phyloP scores from a whole-genome alignment of 2,113 vertebrate genomes.

The Penelope pileata region DNA sequence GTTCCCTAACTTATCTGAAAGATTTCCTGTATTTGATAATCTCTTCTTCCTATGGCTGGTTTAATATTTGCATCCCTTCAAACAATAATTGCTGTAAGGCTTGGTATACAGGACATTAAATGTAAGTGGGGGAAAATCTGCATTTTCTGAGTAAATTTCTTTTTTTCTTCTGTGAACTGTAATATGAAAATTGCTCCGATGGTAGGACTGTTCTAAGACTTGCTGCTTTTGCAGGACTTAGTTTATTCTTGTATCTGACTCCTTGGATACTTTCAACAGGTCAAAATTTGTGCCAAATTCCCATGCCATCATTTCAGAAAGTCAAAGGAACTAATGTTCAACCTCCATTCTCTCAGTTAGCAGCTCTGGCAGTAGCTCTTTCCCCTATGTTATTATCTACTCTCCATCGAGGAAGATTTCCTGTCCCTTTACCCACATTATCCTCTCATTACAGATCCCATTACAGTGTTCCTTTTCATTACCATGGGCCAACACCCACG shows the following conservation, averaged over 20 bases:
- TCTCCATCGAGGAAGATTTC: background rate
- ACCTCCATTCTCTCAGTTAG: background rate
- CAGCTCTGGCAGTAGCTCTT: background rate
- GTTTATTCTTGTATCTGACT: background rate
- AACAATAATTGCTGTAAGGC: background rate
- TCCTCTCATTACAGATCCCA: background rate
- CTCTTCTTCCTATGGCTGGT: background rate
- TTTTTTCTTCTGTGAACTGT: background rate
- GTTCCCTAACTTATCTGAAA: background rate
- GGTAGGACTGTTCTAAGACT: background rate
- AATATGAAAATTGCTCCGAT: background rate
- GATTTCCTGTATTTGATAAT: fast-evolving
- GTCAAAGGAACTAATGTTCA: background rate
- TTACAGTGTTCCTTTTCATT: background rate
- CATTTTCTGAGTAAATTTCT: background rate
- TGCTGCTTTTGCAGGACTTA: background rate
- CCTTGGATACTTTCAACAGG: background rate
- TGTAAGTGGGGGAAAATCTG: background rate
- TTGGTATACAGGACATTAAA: background rate
- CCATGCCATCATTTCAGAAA: background rate
- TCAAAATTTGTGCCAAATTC: background rate
- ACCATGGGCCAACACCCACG: background rate
- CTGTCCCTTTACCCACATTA: background rate
- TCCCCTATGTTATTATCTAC: background rate
- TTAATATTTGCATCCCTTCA: background rate